Percentiles rank a stretch among this genome's conserved stretches.
These are phyloP conservation scores for Peromyscus aztecus DNA, from an alignment of 2,797 vertebrate species.

Conservation along the genomic window DNA sequence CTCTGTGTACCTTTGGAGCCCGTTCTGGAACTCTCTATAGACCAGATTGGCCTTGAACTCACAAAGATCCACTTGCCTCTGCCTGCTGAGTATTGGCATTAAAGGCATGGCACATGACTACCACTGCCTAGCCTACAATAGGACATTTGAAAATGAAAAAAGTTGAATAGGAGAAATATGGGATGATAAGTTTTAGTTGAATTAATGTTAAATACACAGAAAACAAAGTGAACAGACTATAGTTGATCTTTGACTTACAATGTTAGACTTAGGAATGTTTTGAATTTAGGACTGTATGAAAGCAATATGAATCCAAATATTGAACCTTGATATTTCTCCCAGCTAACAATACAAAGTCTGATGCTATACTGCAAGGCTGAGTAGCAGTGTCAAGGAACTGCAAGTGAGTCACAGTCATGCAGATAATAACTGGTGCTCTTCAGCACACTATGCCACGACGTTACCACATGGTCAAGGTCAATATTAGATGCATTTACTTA, in stretches of 20 bases:
- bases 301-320: neutral
- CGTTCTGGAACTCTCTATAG: neutral
- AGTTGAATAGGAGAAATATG: neutral
- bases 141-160: neutral
- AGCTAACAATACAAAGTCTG: neutral
- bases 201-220: neutral
- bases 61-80: neutral
- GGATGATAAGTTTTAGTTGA: neutral
- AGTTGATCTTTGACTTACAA: neutral
- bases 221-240: neutral
- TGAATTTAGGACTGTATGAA: neutral
- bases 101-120: neutral
- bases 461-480: neutral
- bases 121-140: neutral
- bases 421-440: neutral
- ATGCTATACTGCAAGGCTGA: neutral
- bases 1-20: neutral
- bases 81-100: neutral
- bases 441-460: neutral
- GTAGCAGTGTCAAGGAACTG: fast-evolving
- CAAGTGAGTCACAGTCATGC: neutral
- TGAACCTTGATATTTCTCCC: neutral
- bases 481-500: neutral
- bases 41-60: neutral
- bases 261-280: neutral